Base-by-base conservation (phyloP, 2,113 vertebrate species). In the Geothlypis trichas region DNA sequence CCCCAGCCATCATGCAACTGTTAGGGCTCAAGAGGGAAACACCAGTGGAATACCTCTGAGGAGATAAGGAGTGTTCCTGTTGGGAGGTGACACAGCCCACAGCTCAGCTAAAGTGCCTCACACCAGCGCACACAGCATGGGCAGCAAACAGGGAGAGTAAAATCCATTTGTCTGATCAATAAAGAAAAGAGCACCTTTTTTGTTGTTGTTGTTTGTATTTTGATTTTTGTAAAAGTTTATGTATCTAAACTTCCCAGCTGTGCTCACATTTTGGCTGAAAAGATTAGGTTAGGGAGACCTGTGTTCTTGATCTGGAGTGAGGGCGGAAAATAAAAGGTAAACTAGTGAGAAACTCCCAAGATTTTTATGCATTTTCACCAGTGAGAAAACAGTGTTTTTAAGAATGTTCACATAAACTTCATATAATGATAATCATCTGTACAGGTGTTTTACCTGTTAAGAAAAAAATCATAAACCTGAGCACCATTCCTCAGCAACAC, bases 1-100 rank as follows among this genome's bases (percentile, higher is more conserved):
- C 35, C 55, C 21, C 31, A 57, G 17, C 31, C 35, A 22, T 35
- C 12, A 1, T 51, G 37, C 37, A 11, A 39, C 26, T 88, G 14
- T 73, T 42, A 31, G 67, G 35, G 19, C 4, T 30, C 17, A 58
- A 23, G 67, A 31, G 35, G 51, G 35, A 51, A 73, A 42, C 31
- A 27, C 16, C 13, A 21, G 7, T 27, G 49, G 18, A 49, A 42
- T 9, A 35, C 9, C 14, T 37, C 26, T 6, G 18, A 42, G 42
- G 51, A 49, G 35, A 51, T 33, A 19, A 49, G 14, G 67, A 37
- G 21, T 7, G 9, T 57, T 72, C 58, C 42, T 0, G 0, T 2
- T 9, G 49, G 35, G n/a, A 57, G 31, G 58, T 57, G 17, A 80
- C 26, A 4, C 0, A 1, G 24, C 41, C 5, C 15, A 37, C 23